Evolutionary conservation across 2,113 vertebrate species (phyloP).

Genomic region (Proterorhinus semilunaris): DNA sequence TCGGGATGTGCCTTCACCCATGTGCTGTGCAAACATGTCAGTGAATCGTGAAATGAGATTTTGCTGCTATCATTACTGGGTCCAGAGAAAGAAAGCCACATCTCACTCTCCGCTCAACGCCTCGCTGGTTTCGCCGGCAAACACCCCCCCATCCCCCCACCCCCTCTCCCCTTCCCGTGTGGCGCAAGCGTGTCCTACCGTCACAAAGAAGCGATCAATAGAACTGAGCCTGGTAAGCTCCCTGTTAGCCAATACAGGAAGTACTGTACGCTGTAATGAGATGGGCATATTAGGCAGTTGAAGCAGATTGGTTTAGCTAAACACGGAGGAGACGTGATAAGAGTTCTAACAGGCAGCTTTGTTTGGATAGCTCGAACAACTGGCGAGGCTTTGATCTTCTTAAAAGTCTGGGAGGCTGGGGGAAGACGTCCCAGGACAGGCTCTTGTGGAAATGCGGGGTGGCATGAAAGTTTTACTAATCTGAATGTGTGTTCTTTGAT

Average conservation of each 20-base stretch:
- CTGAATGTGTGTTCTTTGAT: not conserved
- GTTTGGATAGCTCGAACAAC: slow-evolving; percentile 57
- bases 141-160: too few relatives aligned
- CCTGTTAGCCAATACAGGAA: slow-evolving; percentile 56
- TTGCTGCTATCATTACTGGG: slow-evolving; percentile 64
- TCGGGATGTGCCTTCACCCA: slow-evolving; percentile 45
- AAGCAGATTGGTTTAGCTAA: slow-evolving; percentile 55
- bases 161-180: slow-evolving; percentile 26
- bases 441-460: slow-evolving; percentile 6
- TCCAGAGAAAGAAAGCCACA: slow-evolving; percentile 55
- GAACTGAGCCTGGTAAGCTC: slow-evolving; percentile 63
- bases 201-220: slow-evolving; percentile 69
- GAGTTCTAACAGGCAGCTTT: slow-evolving; percentile 42
- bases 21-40: slow-evolving; percentile 71
- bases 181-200: slow-evolving; percentile 58
- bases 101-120: slow-evolving; percentile 64
- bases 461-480: slow-evolving; percentile 23
- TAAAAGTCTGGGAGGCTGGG: slow-evolving; percentile 34
- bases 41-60: slow-evolving; percentile 79
- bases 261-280: slow-evolving; percentile 61
- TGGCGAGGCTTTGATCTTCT: slow-evolving; percentile 53
- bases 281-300: slow-evolving; percentile 53
- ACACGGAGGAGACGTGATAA: slow-evolving; percentile 48
- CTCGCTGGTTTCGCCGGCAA: slow-evolving; percentile 17
- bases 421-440: slow-evolving; percentile 7